A percentile compares a stretch with the other conserved stretches of the same genome.
Conservation (phyloP, 1,140 invertebrate genomes). For the Aphis gossypii region DNA sequence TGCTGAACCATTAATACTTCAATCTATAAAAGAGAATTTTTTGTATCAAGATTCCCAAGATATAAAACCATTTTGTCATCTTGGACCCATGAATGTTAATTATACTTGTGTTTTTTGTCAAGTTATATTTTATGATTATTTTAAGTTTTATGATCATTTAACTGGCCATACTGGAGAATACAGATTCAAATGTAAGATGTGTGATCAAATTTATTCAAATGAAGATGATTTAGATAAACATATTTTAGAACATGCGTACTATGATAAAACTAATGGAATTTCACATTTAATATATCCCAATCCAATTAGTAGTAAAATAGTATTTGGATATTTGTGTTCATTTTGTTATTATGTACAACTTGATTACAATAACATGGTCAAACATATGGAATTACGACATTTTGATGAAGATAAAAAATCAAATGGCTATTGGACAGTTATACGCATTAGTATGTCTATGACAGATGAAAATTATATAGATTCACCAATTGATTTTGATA, state of each 20-base stretch:
- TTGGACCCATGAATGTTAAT: not conserved
- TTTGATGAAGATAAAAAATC: constrained; percentile 41
- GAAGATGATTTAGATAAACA: constrained; percentile 23
- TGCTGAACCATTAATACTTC: constrained; percentile 25
- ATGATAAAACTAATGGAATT: constrained; percentile 20
- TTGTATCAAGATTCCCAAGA: not conserved
- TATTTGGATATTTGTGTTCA: constrained; percentile 49
- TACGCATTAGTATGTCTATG: constrained; percentile 22
- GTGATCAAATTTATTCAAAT: constrained; percentile 13
- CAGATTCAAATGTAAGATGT: constrained; percentile 42
- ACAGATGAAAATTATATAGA: not conserved
- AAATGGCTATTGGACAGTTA: constrained; percentile 29
- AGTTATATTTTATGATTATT: not conserved
- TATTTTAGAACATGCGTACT: not conserved
- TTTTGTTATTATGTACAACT: constrained; percentile 49
- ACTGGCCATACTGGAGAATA: constrained; percentile 45
- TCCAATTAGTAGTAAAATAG: not conserved
- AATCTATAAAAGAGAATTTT: constrained; percentile 39
- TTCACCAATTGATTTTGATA: not conserved
- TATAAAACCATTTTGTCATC: not conserved
- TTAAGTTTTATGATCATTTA: constrained; percentile 33
- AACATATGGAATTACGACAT: constrained; percentile 22
- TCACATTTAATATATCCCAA: not conserved
- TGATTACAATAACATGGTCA: constrained; percentile 12
- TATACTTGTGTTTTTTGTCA: constrained; percentile 52